Evolutionary conservation across 2,797 vertebrate genomes (phyloP), one percentile per base, ranked within the genome.

Genomic region (Menidia menidia): DNA sequence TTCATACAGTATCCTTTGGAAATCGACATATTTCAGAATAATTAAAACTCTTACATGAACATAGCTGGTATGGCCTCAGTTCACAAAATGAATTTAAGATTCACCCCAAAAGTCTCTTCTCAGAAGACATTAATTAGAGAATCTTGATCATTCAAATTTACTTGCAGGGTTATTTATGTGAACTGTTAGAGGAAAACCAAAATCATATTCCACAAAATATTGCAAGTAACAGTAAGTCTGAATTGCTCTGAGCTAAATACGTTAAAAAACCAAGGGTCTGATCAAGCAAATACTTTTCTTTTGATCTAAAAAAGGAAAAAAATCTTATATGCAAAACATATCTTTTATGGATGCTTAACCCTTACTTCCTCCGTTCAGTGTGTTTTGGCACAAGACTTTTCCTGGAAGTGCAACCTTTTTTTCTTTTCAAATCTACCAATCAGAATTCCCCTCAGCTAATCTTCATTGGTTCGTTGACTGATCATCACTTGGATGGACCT

Each of bases 401-500:
- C 9, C 31, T 56, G 11, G 59, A 3, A 35, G 9, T 50, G 33
- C 2, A 42, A 25, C 61, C 58, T 59, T 50, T 4, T 8, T 11
- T 50, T 19, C 3, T 10, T 67, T 60, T 60, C 6, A 53, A 64
- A 53, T 15, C 33, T 47, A 16, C 47, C 60, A 9, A 64, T 74
- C 52, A 30, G 60, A 71, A 53, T 39, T 9, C 11, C 48, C 25
- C 53, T 42, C 32, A 12, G 44, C 42, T 25, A 33, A 54, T 77
- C 62, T 66, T 55, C 45, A 9, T 71, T 56, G 18, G 16, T 41
- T 51, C 11, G 3, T 41, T 31, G 31, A 44, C 51, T 48, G 35
- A 81, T 62, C 48, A 30, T 71, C 31, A 53, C 25, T 63, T 60
- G 19, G 32, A 73, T 70, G 2, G 3, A 65, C 39, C 30, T 64